A percentile compares a stretch with the other conserved stretches of the same genome.
Conservation (phyloP, 2,797 vertebrate genomes). For the Orientallactaga sibirica region DNA sequence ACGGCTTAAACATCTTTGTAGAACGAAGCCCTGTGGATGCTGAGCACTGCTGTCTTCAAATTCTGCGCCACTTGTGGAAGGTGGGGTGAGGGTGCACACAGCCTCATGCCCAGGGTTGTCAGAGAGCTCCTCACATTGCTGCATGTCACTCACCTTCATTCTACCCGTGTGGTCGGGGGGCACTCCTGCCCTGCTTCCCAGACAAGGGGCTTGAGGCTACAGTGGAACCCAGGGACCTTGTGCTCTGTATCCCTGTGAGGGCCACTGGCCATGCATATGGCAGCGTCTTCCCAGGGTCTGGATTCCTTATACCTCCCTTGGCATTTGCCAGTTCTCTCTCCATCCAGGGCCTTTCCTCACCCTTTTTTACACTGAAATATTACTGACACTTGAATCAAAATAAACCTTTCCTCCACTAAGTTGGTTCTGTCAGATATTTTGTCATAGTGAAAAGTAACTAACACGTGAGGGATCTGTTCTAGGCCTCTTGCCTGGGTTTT, state of each 20-base stretch:
- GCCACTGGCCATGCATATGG: no score
- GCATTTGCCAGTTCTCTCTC: neutral
- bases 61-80: neutral
- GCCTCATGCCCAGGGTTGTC: neutral
- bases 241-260: no score
- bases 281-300: neutral
- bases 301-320: neutral
- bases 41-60: no score
- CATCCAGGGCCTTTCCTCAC: no score
- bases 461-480: fast-evolving
- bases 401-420: no score
- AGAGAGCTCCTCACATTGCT: no score
- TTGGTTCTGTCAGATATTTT: neutral
- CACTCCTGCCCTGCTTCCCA: neutral
- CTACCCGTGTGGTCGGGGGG: neutral
- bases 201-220: neutral
- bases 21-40: neutral
- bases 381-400: neutral
- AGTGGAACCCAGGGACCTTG: neutral
- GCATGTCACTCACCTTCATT: neutral
- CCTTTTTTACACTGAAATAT: no score
- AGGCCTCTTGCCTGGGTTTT: neutral
- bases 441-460: neutral
- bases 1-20: no score
- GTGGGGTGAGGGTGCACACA: no score